Evolutionary conservation across 1,140 invertebrate genomes (phyloP), one percentile per base, ranked within the genome.

Genomic region (Coboldia fuscipes): DNA sequence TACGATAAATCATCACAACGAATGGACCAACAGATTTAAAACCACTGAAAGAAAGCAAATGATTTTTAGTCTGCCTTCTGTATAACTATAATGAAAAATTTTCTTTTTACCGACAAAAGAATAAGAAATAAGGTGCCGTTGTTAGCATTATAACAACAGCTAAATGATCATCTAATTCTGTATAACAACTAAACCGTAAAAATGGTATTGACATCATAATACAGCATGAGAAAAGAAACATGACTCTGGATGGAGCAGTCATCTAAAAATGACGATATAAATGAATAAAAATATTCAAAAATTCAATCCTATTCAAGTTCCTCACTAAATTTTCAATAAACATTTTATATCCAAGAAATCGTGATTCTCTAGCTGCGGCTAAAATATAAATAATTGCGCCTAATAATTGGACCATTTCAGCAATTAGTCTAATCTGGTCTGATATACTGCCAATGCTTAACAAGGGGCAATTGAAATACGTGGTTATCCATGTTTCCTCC

Each of bases 1-100:
- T 98, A 41, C 88, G 72, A 58, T 98, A 97, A 40, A 97, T 93
- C 93, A 97, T 98, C 33, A 96, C 88, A 4, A 98, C 92, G 69
- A 97, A 97, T 6, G 93, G 92, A 2, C 93, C 93, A 1, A 97
- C 88, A 0, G 90, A 92, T 53, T 93, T 92, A 52, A 97, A 93
- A 17, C 92, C 92, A 48, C 90, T 88, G 52, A 37, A 63, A 59
- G 50, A 39, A 31, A 30, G 22, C 22, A 23, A 7, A 23, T 23
- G 6, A 29, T 8, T 16, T 30, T 16, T 14, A 10, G 16, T 16
- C 17, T 31, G 7, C 14, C 12, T 27, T 28, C 8, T n/a, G 15
- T 4, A n/a, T 27, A 14, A 14, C 6, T 12, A 23, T 23, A 5
- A 6, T 12, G 12, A 1, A 30, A 9, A 18, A 21, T 2, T 4